Base-by-base conservation (phyloP, 2,888 invertebrate species). In the Nemapogon koenigi region DNA sequence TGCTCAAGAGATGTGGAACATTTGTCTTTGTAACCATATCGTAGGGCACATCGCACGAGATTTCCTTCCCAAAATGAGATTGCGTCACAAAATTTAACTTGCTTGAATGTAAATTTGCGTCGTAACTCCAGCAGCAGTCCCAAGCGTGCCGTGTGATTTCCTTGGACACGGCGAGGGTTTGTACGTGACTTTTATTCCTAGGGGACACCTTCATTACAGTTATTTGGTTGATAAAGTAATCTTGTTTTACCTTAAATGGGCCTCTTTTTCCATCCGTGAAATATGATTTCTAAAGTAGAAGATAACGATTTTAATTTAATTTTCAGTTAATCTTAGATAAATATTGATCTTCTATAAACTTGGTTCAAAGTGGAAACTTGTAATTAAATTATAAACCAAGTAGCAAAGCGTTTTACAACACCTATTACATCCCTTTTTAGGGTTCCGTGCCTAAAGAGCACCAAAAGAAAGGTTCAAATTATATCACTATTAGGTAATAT, bases 81-180 rank as follows among this genome's bases (percentile, higher is more conserved):
- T 72, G 71, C 68, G 56, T 57, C 66, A 67, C 67, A 69, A 75
- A 72, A 75, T 76, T 78, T 75, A 69, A 66, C 72, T 62, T 52
- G 57, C 61, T 65, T 63, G 19, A 19, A 33, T 75, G 72, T 73
- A 75, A 71, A 73, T 73, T 72, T 71, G 65, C 66, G 58, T 62
- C 62, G 64, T 69, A 33, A 33, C 19, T 33, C 33, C 33, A 18
- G 33, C 22, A 6, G 22, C 22, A 10, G 19, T 19, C 33, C 8
- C 13, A 10, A 6, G 33, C 33, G 54, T 54, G 55, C 61, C 55
- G 62, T 58, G 57, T 62, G 60, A 62, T 68, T 58, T 62, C 52
- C 57, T 53, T 44, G 33, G 33, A 33, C 33, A 19, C 33, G 3
- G 19, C 19, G 33, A 33, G 33, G 33, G 18, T 19, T 16, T 31